These are phyloP conservation scores for Dicrostonyx torquatus DNA, from an alignment of 2,797 vertebrate genomes.

Conservation along the genomic window DNA sequence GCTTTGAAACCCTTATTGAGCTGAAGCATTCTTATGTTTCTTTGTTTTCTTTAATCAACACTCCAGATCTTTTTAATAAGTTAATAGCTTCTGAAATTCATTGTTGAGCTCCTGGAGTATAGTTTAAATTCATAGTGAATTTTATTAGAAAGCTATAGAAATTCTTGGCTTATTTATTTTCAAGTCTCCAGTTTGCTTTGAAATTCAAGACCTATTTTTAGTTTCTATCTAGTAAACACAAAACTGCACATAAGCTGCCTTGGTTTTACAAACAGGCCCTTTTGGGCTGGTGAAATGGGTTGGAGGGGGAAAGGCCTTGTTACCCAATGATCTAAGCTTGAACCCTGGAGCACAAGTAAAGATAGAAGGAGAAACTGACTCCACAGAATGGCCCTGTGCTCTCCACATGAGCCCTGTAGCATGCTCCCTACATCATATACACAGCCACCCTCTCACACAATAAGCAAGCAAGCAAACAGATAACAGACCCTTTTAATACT, in stretches of 20 bases:
- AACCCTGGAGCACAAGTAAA: background rate
- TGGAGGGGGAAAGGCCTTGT: background rate
- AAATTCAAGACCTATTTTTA: constrained; percentile 45
- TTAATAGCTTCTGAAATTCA: constrained; percentile 74
- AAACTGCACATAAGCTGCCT: constrained; percentile 56
- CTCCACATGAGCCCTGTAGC: background rate
- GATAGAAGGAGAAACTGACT: background rate
- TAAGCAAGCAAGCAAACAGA: background rate
- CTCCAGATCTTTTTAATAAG: constrained; percentile 51
- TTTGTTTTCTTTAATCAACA: constrained; percentile 40
- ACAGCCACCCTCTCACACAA: background rate
- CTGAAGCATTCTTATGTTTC: background rate
- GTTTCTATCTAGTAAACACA: constrained; percentile 41
- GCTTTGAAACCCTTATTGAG: constrained; percentile 38
- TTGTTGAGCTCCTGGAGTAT: constrained; percentile 72
- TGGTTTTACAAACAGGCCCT: background rate
- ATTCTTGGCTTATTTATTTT: constrained; percentile 13
- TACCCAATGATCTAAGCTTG: background rate
- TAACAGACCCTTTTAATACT: background rate
- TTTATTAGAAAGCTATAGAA: constrained; percentile 46
- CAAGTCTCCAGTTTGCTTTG: constrained; percentile 59
- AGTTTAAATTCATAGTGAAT: constrained; percentile 72
- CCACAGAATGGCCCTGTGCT: background rate
- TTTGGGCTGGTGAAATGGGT: background rate
- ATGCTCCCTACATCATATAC: no score